These are phyloP conservation scores for Petrolisthes manimaculis DNA, from an alignment of 2,888 invertebrate species.

Conservation along the genomic window DNA sequence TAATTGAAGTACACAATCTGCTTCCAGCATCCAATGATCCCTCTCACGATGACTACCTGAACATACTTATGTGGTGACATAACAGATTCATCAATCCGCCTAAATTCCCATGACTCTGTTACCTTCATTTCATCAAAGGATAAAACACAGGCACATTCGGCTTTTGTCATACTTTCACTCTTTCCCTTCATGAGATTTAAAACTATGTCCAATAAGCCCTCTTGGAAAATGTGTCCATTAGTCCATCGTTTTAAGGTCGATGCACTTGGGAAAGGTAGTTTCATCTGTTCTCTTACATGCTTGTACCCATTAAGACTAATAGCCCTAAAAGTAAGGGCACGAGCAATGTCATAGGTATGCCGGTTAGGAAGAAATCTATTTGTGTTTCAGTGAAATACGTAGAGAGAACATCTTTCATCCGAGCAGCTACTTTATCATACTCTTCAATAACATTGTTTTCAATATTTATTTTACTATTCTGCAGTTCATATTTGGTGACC, in stretches of 20 bases:
- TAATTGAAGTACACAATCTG: neutral
- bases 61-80: constrained; percentile 5
- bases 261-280: neutral
- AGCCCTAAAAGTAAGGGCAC: neutral
- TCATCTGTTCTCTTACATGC: neutral
- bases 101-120: neutral
- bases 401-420: neutral
- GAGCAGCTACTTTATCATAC: neutral
- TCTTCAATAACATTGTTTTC: neutral
- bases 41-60: constrained; percentile 12
- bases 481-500: neutral
- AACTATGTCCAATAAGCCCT: neutral
- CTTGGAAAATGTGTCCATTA: neutral
- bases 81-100: neutral
- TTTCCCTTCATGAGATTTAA: neutral
- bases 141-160: neutral
- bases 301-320: neutral
- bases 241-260: neutral
- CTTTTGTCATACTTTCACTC: constrained; percentile 1
- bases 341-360: neutral
- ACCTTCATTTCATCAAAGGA: constrained; percentile 11
- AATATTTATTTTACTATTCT: neutral
- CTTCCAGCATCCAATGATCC: constrained; percentile 10
- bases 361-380: neutral
- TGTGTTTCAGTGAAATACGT: neutral